A percentile compares a stretch with the other conserved stretches of the same genome.
phyloP scores from a whole-genome alignment of 2,113 vertebrate species.

The Australoheros scitulus region DNA sequence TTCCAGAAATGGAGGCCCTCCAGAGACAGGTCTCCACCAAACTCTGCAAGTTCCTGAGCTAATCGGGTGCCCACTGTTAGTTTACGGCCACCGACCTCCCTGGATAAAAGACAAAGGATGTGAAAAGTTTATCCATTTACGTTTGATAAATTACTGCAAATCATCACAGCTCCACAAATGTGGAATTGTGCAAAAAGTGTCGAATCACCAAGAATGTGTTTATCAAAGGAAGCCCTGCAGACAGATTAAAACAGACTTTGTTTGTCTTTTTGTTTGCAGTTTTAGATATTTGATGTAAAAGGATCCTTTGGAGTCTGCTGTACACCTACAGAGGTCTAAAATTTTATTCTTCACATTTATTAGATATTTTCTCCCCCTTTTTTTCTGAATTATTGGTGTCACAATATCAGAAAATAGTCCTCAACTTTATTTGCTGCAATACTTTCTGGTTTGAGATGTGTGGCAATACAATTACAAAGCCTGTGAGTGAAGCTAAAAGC shows the following conservation, averaged over 20 bases:
- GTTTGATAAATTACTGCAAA: background rate
- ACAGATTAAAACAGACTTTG: background rate
- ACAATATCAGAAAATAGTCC: background rate
- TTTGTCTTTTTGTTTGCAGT: background rate
- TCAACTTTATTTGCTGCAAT: background rate
- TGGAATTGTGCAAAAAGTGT: no score
- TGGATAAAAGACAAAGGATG: slow-evolving; percentile 62
- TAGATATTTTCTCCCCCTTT: background rate
- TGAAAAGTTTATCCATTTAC: background rate
- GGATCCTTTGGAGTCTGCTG: background rate
- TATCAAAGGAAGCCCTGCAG: background rate
- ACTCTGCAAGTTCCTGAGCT: slow-evolving; percentile 88
- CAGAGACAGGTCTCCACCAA: slow-evolving; percentile 91
- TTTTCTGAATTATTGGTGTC: no score
- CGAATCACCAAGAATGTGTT: background rate
- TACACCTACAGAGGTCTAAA: background rate
- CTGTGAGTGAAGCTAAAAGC: background rate
- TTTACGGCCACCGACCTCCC: slow-evolving; percentile 91
- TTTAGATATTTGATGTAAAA: background rate
- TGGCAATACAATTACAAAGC: background rate
- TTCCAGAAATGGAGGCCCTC: slow-evolving; percentile 97
- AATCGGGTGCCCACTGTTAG: slow-evolving; percentile 89
- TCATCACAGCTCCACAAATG: background rate
- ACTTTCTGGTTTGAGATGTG: background rate
- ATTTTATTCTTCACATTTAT: no score